A percentile compares a stretch with the other conserved stretches of the same genome.
phyloP scores from a whole-genome alignment of 2,113 vertebrate species.

The Varanus komodoensis region DNA sequence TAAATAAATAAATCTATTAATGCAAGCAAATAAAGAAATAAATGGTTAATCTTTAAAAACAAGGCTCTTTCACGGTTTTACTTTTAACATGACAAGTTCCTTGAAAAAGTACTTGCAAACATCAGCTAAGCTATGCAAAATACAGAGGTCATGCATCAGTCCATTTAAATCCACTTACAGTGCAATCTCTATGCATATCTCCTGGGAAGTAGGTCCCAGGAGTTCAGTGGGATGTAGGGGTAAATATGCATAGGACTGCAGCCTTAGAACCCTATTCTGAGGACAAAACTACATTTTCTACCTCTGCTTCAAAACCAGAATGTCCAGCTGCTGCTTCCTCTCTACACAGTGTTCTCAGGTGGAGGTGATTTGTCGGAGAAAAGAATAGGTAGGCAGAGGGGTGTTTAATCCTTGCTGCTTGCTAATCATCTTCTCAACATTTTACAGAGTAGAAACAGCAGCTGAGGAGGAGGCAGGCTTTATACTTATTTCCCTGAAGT shows the following conservation, averaged over 20 bases:
- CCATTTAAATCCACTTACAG: not conserved
- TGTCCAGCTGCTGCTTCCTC: not conserved
- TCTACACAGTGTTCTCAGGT: not conserved
- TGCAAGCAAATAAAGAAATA: no score
- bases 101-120: not conserved
- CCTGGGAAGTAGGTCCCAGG: no score
- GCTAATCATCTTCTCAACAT: not conserved
- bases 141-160: not conserved
- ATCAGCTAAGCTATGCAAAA: not conserved
- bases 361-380: not conserved
- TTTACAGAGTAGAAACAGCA: not conserved
- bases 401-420: not conserved
- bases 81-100: not conserved
- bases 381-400: not conserved
- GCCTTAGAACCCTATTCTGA: not conserved
- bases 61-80: not conserved
- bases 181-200: not conserved
- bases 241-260: no score
- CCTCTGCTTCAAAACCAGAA: not conserved
- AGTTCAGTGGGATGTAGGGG: no score
- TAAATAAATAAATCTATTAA: no score
- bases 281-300: not conserved
- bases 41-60: not conserved
- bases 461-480: not conserved
- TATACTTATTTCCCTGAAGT: not conserved